These are phyloP conservation scores for Tenthredo notha DNA, from an alignment of 2,888 invertebrate species.

Conservation along the genomic window DNA sequence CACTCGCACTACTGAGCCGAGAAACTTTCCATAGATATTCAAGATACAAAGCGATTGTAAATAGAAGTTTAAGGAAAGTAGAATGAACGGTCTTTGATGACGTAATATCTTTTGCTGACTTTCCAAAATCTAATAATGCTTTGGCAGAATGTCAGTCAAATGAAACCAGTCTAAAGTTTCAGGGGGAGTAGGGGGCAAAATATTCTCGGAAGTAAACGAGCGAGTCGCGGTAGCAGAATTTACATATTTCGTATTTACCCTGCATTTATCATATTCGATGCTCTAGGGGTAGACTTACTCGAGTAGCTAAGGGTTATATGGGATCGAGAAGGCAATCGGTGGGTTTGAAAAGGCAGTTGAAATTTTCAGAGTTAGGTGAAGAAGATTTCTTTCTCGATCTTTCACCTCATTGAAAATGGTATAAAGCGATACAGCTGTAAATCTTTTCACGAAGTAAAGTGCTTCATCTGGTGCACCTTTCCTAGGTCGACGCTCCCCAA, in stretches of 20 bases:
- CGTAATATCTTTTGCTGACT: neutral
- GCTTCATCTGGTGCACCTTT: conserved; percentile 24
- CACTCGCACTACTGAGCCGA: neutral
- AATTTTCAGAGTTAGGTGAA: neutral
- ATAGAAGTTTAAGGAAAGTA: neutral
- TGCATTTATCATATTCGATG: neutral
- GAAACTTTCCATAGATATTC: neutral
- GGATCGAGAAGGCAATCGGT: neutral
- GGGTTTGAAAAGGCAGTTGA: neutral
- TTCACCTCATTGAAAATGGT: conserved; percentile 9
- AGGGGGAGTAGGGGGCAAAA: neutral
- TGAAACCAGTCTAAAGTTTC: neutral
- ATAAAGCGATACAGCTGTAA: conserved; percentile 8
- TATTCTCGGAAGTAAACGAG: neutral
- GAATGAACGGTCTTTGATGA: neutral
- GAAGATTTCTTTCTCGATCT: neutral
- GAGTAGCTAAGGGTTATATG: neutral
- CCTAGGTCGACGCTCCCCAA: neutral
- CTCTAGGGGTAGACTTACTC: neutral
- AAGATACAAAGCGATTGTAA: neutral
- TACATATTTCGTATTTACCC: conserved; percentile 19
- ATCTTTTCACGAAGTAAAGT: conserved; percentile 6
- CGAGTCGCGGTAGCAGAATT: conserved; percentile 12
- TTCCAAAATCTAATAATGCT: conserved; percentile 6
- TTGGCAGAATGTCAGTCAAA: conserved; percentile 6